Percentiles rank a stretch among this genome's conserved stretches.
Conservation (phyloP, 2,797 vertebrate species). For the Galago senegalensis region DNA sequence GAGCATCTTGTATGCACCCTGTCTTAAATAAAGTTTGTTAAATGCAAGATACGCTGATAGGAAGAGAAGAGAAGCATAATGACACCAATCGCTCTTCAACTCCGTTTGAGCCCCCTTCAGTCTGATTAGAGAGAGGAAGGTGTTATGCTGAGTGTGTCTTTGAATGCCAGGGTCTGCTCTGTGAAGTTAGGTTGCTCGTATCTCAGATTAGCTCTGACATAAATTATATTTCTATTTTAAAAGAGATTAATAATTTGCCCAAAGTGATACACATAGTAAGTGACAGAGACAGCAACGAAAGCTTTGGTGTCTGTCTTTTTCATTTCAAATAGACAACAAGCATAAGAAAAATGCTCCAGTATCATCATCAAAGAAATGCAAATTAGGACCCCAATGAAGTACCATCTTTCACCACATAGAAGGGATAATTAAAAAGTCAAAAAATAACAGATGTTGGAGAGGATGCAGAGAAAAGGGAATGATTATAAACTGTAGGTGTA, state of each 20-base stretch:
- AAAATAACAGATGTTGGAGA: background rate
- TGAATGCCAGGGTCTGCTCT: background rate
- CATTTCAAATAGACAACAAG: background rate
- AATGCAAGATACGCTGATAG: background rate
- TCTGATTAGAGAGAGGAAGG: constrained; percentile 23
- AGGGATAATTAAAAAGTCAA: background rate
- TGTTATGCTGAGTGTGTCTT: background rate
- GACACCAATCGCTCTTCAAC: background rate
- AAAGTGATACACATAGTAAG: background rate
- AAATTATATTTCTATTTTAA: constrained; percentile 51
- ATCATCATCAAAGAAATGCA: background rate
- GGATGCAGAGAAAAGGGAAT: background rate
- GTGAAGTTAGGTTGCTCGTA: background rate
- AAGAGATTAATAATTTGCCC: constrained; percentile 31
- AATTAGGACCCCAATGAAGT: background rate
- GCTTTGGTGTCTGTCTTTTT: background rate
- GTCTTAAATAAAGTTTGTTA: background rate
- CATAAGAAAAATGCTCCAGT: background rate
- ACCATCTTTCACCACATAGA: background rate
- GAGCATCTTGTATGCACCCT: background rate
- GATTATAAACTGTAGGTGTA: background rate
- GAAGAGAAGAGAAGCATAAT: background rate
- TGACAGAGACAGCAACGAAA: constrained; percentile 27
- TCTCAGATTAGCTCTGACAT: background rate
- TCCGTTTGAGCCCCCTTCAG: background rate